Evolutionary conservation across 2,888 invertebrate species (phyloP), one percentile per base, ranked within the genome.

Genomic region (Tortricodes alternella): DNA sequence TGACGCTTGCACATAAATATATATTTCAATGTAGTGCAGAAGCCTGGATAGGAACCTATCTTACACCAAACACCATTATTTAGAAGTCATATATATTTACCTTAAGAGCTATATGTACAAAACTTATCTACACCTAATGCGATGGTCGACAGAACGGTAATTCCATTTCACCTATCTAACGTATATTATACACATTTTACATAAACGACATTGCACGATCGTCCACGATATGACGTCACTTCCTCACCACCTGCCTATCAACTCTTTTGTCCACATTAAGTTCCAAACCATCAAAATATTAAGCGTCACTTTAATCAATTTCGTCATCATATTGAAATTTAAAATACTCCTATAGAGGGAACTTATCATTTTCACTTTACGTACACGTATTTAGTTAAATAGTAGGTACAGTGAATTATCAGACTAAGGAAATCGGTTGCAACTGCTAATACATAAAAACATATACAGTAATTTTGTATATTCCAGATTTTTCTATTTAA

Each of bases 1-100:
- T 83, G 74, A 87, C 68, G 70, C 89, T 89, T 87, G 89, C 68
- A 78, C 78, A 89, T 88, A 89, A 89, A 89, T 89, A 88, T 79
- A 87, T 84, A 86, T 85, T 83, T 56, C 60, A 77, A 76, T 80
- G 82, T 80, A 85, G 87, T 89, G 82, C 79, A 76, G 78, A 88
- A 88, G 85, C 85, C 68, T 78, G 83, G 87, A 87, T 86, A 90
- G 89, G 89, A 80, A 85, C 85, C 84, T 85, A 85, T 83, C 74
- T 83, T 85, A 89, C 83, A 89, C 88, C 89, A 80, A 88, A 90
- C 87, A 89, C 89, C 89, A 71, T 83, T 80, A 85, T 76, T 81
- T 79, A 83, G 67, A 74, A 78, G 70, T 79, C 71, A 73, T 74
- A 27, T 62, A 50, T 71, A 74, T 71, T 72, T 74, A 83, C 69